These are phyloP conservation scores for Torymus aiolomorphi DNA, from an alignment of 2,888 invertebrate genomes.

Conservation along the genomic window DNA sequence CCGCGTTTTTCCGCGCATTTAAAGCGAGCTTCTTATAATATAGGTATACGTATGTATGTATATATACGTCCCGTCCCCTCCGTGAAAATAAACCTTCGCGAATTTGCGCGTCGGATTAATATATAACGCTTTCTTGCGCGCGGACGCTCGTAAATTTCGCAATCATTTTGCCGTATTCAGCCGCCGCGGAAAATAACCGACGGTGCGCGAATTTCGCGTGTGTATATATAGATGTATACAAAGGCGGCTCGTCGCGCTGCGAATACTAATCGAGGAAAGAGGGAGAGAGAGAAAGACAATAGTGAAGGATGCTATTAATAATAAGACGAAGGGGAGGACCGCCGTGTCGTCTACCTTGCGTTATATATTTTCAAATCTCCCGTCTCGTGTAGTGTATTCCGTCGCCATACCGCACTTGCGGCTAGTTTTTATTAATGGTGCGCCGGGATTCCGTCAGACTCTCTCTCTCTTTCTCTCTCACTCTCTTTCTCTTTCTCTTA, in stretches of 20 bases:
- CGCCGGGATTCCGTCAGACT: not conserved
- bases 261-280: conserved; percentile 35
- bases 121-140: not conserved
- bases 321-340: not conserved
- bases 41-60: too few relatives aligned
- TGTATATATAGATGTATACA: not conserved
- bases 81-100: not conserved
- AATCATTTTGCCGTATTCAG: conserved; percentile 13
- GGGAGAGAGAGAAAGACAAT: conserved; percentile 3
- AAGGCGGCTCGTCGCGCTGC: conserved; percentile 14
- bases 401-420: too few relatives aligned
- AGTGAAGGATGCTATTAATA: conserved; percentile 42
- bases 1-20: conserved; percentile 1
- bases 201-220: not conserved
- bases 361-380: conserved; percentile 45
- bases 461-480: too few relatives aligned
- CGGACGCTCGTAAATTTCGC: conserved; percentile 6
- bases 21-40: too few relatives aligned
- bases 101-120: conserved; percentile 11
- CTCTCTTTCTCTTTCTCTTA: too few relatives aligned
- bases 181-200: conserved; percentile 13
- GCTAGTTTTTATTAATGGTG: too few relatives aligned
- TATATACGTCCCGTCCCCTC: too few relatives aligned
- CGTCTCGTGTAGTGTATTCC: conserved; percentile 14
- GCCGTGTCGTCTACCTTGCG: conserved; percentile 9